Evolutionary conservation across 64 coral and sea anemone genomes (phyloP).

Genomic region (Actinia tenebrosa): DNA sequence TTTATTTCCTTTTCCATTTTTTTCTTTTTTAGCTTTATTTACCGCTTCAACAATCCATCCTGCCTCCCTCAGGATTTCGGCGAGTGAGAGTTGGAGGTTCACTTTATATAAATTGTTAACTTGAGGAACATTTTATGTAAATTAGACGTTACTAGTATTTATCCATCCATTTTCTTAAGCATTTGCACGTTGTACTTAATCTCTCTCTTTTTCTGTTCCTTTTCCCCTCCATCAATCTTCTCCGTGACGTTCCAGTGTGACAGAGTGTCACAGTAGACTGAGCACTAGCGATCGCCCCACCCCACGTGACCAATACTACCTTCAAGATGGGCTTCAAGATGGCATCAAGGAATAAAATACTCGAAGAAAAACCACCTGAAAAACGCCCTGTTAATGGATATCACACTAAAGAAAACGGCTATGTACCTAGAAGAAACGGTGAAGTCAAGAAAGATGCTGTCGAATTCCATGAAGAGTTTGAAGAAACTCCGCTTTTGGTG

Average conservation of each 20-base stretch:
- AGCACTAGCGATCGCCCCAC: conserved; percentile 5
- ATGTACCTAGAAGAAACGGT: conserved; percentile 33
- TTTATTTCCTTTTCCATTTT: too few species aligned
- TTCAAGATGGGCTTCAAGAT: conserved; percentile 29
- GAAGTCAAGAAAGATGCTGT: conserved; percentile 22
- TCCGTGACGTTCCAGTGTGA: neutral
- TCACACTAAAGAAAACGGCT: conserved; percentile 41
- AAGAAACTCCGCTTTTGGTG: conserved; percentile 86
- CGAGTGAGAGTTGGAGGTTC: too few species aligned
- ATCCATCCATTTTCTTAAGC: neutral
- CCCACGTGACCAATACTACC: conserved; percentile 7
- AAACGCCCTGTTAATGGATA: conserved; percentile 16
- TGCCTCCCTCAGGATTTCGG: too few species aligned
- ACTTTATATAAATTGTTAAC: too few species aligned
- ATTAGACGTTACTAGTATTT: neutral
- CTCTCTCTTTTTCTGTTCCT: neutral
- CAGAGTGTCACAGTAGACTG: neutral
- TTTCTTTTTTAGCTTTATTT: too few species aligned
- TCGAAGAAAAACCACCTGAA: conserved; percentile 20
- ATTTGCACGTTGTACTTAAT: neutral
- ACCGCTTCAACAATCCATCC: too few species aligned
- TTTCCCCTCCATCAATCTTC: neutral
- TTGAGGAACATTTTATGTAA: too few species aligned
- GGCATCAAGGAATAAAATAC: neutral
- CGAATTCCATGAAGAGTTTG: conserved; percentile 81